These are phyloP conservation scores for Phallusia fumigata DNA, from an alignment of 23 tunicate species.

Conservation along the genomic window DNA sequence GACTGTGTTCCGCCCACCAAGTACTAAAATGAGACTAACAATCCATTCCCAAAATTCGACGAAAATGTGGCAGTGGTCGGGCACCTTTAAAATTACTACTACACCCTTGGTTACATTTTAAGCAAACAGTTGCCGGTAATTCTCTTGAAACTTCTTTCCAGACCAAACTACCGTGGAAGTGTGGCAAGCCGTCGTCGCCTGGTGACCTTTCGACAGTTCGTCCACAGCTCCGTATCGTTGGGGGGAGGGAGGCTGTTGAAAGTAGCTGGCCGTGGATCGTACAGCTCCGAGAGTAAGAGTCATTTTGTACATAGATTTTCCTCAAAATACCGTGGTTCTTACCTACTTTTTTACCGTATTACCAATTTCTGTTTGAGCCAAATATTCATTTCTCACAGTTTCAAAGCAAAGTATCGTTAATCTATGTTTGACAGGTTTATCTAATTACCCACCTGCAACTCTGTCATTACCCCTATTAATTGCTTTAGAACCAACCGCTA, in stretches of 20 bases:
- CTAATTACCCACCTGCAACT: too few relatives aligned
- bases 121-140: too few relatives aligned
- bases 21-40: too few relatives aligned
- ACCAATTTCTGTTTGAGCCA: not conserved
- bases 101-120: too few relatives aligned
- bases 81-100: too few relatives aligned
- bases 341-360: too few relatives aligned
- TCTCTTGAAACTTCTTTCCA: not conserved
- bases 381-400: not conserved
- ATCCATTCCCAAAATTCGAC: too few relatives aligned
- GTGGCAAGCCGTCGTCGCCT: constrained; percentile 40
- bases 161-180: constrained; percentile 44
- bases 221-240: constrained; percentile 58
- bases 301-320: not conserved
- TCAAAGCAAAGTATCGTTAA: not conserved
- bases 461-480: too few relatives aligned
- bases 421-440: too few relatives aligned
- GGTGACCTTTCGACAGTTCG: constrained; percentile 43
- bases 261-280: constrained; percentile 92
- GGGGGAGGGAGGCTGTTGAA: constrained; percentile 40
- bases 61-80: too few relatives aligned
- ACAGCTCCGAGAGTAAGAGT: constrained; percentile 59
- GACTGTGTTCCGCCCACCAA: too few relatives aligned
- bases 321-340: not conserved
- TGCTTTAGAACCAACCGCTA: too few relatives aligned